A percentile compares a stretch with the other conserved stretches of the same genome.
These are phyloP conservation scores for Patella depressa DNA, from an alignment of 2,888 invertebrate species.

Conservation along the genomic window DNA sequence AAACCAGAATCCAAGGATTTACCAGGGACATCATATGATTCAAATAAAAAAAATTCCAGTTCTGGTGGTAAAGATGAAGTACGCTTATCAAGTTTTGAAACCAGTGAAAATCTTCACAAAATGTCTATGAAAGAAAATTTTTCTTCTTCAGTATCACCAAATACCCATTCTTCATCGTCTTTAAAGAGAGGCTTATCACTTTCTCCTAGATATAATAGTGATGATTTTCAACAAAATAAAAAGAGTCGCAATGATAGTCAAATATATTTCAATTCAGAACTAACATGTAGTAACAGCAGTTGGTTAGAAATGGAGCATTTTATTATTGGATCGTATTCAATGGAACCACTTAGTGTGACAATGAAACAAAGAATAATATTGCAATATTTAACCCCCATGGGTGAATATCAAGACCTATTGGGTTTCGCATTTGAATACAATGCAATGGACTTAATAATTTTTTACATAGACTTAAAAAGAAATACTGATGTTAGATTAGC, in stretches of 20 bases:
- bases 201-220: slow-evolving; percentile 53
- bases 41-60: too few relatives aligned
- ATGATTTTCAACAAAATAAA: slow-evolving; percentile 33
- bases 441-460: slow-evolving; percentile 89
- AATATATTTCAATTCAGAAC: slow-evolving; percentile 27
- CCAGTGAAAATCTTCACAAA: not conserved
- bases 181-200: slow-evolving; percentile 29
- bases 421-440: slow-evolving; percentile 93
- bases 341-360: slow-evolving; percentile 89
- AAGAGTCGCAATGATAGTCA: slow-evolving; percentile 19
- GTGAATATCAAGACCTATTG: slow-evolving; percentile 97
- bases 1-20: too few relatives aligned
- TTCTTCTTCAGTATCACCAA: not conserved
- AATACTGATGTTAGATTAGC: slow-evolving; percentile 92
- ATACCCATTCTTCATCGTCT: not conserved
- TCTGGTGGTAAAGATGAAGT: too few relatives aligned
- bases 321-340: slow-evolving; percentile 89
- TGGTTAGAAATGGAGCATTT: slow-evolving; percentile 93
- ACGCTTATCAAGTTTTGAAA: not conserved
- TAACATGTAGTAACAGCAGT: slow-evolving; percentile 85
- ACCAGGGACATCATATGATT: too few relatives aligned
- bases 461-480: slow-evolving; percentile 89
- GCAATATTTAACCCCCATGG: slow-evolving; percentile 95
- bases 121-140: not conserved
- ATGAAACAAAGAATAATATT: slow-evolving; percentile 94